Evolutionary conservation across 1,140 invertebrate genomes (phyloP).

Genomic region (Brachionus manjavacas): DNA sequence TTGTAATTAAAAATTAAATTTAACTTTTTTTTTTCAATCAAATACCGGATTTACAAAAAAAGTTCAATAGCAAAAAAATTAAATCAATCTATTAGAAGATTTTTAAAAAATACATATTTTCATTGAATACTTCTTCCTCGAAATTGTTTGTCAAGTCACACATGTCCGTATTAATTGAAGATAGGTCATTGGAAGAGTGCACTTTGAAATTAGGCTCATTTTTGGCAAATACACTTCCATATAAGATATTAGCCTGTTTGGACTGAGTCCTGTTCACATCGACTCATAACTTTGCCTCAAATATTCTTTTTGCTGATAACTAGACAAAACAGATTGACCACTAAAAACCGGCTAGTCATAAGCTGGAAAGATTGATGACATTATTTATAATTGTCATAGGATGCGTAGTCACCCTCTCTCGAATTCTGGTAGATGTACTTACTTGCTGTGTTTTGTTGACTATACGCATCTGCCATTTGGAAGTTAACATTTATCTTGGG

Average conservation of each 20-base stretch:
- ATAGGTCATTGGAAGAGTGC: background rate
- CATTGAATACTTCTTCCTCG: slow-evolving; percentile 1
- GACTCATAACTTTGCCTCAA: background rate
- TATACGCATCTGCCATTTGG: background rate
- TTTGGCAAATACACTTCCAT: background rate
- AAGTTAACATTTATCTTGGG: background rate
- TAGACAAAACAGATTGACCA: background rate
- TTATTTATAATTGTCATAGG: background rate
- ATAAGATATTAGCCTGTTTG: background rate
- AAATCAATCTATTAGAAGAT: slow-evolving; percentile 22
- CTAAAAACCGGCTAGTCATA: background rate
- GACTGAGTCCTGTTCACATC: background rate
- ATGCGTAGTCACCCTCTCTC: background rate
- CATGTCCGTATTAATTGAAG: background rate
- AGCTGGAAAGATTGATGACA: background rate
- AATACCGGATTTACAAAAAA: background rate
- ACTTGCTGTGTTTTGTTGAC: background rate
- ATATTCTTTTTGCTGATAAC: background rate
- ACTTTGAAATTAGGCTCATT: background rate
- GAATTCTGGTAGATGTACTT: background rate
- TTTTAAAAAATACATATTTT: background rate
- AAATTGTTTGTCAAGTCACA: background rate
- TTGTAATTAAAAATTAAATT: background rate
- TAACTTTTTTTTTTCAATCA: background rate
- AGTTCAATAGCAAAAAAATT: background rate